A percentile compares a stretch with the other conserved stretches of the same genome.
Conservation (phyloP, 2,797 vertebrate genomes). For the Sorex maritimensis region DNA sequence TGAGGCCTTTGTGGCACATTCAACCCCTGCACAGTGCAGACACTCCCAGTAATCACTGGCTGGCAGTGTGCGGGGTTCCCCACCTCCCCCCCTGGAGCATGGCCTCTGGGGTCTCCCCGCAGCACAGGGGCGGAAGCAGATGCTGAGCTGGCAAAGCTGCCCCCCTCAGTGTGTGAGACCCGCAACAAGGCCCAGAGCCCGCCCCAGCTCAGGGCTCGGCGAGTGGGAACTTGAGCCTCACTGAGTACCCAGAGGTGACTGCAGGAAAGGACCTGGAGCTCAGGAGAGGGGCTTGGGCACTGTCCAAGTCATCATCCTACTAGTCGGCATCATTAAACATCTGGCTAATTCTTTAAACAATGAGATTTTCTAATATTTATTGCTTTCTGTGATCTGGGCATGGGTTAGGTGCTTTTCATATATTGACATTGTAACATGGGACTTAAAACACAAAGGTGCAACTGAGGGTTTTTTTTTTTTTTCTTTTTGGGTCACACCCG, state of each 20-base stretch:
- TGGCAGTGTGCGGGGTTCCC: not conserved
- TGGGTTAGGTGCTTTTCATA: not conserved
- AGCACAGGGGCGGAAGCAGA: not conserved
- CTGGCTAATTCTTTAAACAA: not conserved
- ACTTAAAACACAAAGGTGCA: not conserved
- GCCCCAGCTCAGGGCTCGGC: not conserved
- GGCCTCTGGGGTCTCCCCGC: not conserved
- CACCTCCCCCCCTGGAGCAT: not conserved
- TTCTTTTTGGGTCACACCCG: too few relatives aligned
- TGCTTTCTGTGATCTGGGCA: not conserved
- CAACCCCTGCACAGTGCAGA: not conserved
- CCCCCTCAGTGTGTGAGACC: too few relatives aligned
- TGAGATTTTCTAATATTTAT: not conserved
- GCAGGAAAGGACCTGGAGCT: not conserved
- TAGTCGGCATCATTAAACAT: not conserved
- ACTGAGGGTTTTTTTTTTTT: not conserved
- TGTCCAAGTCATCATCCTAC: not conserved
- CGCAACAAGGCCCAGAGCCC: not conserved
- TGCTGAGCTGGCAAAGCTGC: not conserved
- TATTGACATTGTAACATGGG: not conserved
- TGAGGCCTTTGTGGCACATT: slow-evolving; percentile 13
- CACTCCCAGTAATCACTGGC: not conserved
- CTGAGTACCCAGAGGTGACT: not conserved
- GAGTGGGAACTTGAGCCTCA: not conserved
- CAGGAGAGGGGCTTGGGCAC: not conserved